Percentiles rank a stretch among this genome's conserved stretches.
Conservation (phyloP, 2,888 invertebrate species). For the Stenotaenia linearis region DNA sequence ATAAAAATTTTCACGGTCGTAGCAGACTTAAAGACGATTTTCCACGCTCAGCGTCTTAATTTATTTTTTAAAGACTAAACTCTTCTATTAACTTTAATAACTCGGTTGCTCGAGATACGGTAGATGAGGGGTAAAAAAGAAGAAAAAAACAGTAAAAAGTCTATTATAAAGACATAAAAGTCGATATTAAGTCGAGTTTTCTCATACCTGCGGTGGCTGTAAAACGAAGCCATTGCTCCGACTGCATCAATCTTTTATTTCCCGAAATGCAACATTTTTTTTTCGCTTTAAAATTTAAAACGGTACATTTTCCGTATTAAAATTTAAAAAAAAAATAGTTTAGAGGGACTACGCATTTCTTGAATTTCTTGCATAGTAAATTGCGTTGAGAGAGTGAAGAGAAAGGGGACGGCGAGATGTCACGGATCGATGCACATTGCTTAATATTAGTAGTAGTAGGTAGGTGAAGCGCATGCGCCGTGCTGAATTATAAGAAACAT, state of each 20-base stretch:
- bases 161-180: neutral
- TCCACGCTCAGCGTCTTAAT: neutral
- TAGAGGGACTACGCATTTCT: neutral
- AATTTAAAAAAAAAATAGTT: neutral
- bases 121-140: neutral
- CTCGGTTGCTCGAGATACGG: neutral
- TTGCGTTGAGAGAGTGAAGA: neutral
- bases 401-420: neutral
- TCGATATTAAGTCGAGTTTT: slow-evolving; percentile 11
- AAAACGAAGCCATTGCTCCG: neutral
- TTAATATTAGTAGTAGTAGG: neutral
- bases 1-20: no score
- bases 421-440: slow-evolving; percentile 11
- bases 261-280: neutral
- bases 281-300: neutral
- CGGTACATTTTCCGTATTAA: neutral
- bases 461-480: neutral
- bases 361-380: neutral
- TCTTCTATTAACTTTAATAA: neutral
- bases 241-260: neutral
- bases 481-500: neutral
- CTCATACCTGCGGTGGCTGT: neutral
- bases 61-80: neutral
- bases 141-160: neutral
- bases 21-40: neutral